A percentile compares a stretch with the other conserved stretches of the same genome.
Evolutionary conservation across 92 coral and sea anemone genomes (phyloP).

Genomic region (Paragorgia papillata): DNA sequence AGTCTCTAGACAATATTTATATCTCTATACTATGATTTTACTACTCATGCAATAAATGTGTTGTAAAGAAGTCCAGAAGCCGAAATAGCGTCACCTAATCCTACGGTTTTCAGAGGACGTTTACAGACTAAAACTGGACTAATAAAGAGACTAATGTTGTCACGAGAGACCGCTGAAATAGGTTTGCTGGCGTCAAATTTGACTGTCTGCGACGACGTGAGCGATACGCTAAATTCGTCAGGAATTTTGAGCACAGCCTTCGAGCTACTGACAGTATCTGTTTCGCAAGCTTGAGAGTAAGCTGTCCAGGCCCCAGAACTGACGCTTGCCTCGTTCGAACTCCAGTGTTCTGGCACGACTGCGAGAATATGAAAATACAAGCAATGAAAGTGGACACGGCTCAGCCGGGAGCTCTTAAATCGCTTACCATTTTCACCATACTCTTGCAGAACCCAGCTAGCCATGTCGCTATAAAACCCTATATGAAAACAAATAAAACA

Average conservation of each 20-base stretch:
- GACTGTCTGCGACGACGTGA: constrained; percentile 1
- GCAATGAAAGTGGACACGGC: constrained; percentile 39
- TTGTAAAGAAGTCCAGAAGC: constrained; percentile 39
- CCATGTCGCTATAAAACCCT: constrained; percentile 34
- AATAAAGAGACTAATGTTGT: background rate
- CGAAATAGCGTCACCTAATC: constrained; percentile 41
- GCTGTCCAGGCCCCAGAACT: constrained; percentile 37
- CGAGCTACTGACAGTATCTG: background rate
- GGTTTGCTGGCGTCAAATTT: constrained; percentile 2
- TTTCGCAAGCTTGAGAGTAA: constrained; percentile 41
- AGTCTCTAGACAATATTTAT: too few species aligned
- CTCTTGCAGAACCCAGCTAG: constrained; percentile 31
- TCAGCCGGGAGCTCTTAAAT: constrained; percentile 7
- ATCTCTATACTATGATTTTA: too few species aligned
- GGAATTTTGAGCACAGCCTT: constrained; percentile 33
- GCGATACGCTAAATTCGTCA: background rate
- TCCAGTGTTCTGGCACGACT: constrained; percentile 21
- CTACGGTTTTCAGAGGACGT: constrained; percentile 42
- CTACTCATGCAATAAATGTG: too few species aligned
- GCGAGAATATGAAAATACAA: constrained; percentile 21
- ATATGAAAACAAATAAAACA: background rate
- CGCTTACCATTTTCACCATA: constrained; percentile 10
- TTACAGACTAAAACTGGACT: constrained; percentile 35
- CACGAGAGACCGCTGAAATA: background rate
- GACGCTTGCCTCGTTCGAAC: constrained; percentile 28